Base-by-base conservation (phyloP, 64 coral and sea anemone genomes). In the Montipora cactus region DNA sequence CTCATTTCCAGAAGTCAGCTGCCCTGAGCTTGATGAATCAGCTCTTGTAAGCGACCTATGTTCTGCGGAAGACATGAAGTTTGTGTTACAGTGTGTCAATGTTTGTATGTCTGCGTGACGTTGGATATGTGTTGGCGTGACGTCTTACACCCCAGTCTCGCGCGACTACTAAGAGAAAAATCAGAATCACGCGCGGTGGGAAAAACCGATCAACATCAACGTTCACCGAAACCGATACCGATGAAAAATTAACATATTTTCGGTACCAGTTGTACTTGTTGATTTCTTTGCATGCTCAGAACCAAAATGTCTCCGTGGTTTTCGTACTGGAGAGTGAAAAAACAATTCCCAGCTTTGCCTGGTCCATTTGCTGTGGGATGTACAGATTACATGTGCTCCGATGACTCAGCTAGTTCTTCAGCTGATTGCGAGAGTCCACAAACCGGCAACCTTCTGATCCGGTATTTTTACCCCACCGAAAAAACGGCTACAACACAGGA, bases 311-410 rank as follows among this genome's bases (percentile, higher is more conserved):
- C 93, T n/a, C 18, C 89, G 16, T 97, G 89, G 96, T 92, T 92
- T 59, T 94, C 92, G 48, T 95, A 82, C 47, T 95, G 89, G 48
- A 95, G 93, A 84, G 73, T 53, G 10, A 72, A 93, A 18, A 81
- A 79, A 66, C 70, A 59, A 49, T 51, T 97, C 7, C 89, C 90
- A 21, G 83, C 80, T 19, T 89, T 84, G 19, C 89, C 96, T 0
- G 96, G 96, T 2, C 93, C 89, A 21, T 91, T 92, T 45, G 13
- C 52, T 61, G 96, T 97, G 2, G 96, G 96, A 0, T 97, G 96
- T 52, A 89, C 85, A 7, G 96, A 97, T 81, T 95, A 89, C 47
- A 97, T 97, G 93, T 97, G 92, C 44, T 79, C 53, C 12, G 14
- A 81, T 47, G 90, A 78, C 19, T 22, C 19, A 15, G 73, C 28